Evolutionary conservation across 2,797 vertebrate genomes (phyloP), one percentile per base, ranked within the genome.

Genomic region (Psittacula derbiana): DNA sequence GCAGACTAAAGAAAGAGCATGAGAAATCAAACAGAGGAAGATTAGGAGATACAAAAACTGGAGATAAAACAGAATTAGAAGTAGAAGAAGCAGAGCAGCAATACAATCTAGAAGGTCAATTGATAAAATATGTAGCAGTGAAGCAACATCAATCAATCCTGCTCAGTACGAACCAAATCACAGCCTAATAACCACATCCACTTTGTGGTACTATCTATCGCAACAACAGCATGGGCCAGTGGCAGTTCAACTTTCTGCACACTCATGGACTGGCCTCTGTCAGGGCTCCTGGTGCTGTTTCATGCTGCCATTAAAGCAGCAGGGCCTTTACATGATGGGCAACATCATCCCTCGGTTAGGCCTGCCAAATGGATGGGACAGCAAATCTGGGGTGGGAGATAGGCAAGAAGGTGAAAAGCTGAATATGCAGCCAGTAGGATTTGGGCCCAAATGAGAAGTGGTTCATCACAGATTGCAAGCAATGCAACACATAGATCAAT

Each of bases 151-250:
- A 96, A 97, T 98, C 97, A 95, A 97, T 98, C 97, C 23, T 1
- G 3, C 96, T 96, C 96, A 73, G 93, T 94, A 92, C 79, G 95
- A 98, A 94, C 82, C 12, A 33, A 96, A 97, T 95, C 96, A 55
- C 94, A 93, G 94, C 88, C 95, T 96, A 97, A 98, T 92, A 97
- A 97, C 93, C 96, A 94, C 97, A 93, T 96, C 92, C 95, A 83
- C 93, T 97, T 94, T 50, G 69, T 50, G 89, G 89, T 44, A 28
- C 91, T 61, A 93, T 97, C 95, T 95, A 80, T 97, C 97, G 94
- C 69, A 52, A 30, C 36, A 92, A 74, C 95, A 93, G 96, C 95
- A 80, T 95, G 96, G 96, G 93, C 75, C 87, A n/a, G 69, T 11
- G 44, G 83, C 80, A 93, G 88, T 91, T 92, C 89, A 41, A 50